Conservation (phyloP, 2,888 invertebrate genomes). For the Cryptocheilus praepositus region DNA sequence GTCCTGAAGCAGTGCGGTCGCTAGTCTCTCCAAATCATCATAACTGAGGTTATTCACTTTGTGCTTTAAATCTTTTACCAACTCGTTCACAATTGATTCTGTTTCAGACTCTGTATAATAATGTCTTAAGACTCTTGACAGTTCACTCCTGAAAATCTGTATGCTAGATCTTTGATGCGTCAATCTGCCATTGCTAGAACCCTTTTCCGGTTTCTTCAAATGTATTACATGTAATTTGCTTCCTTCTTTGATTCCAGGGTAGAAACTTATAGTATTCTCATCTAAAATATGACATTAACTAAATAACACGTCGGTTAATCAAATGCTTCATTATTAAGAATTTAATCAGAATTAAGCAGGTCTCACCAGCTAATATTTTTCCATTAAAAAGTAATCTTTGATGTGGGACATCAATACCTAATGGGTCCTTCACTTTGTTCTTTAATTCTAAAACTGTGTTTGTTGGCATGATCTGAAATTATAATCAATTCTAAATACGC, state of each 20-base stretch:
- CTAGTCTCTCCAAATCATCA: conserved; percentile 79
- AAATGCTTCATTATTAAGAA: neutral
- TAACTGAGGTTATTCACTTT: conserved; percentile 78
- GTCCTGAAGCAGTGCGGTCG: conserved; percentile 81
- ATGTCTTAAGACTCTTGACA: conserved; percentile 79
- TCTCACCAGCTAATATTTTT: conserved; percentile 78
- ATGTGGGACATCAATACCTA: conserved; percentile 82
- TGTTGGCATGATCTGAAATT: conserved; percentile 67
- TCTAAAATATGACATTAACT: conserved; percentile 73
- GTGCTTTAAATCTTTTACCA: conserved; percentile 77
- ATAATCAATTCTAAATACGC: neutral
- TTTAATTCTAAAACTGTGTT: conserved; percentile 82
- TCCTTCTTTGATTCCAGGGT: conserved; percentile 85
- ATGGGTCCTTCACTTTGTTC: conserved; percentile 79
- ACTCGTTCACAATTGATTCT: conserved; percentile 78
- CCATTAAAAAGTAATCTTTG: conserved; percentile 85
- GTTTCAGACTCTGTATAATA: conserved; percentile 82
- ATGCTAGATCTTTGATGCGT: conserved; percentile 52
- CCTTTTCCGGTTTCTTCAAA: conserved; percentile 76
- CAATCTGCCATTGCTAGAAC: conserved; percentile 56
- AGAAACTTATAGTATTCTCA: conserved; percentile 82
- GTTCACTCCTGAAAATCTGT: conserved; percentile 78
- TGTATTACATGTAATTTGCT: conserved; percentile 84
- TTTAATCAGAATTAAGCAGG: neutral
- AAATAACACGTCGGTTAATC: neutral